Evolutionary conservation across 1,140 invertebrate species (phyloP), one percentile per base, ranked within the genome.

Genomic region (Oncopodura yosiiana): DNA sequence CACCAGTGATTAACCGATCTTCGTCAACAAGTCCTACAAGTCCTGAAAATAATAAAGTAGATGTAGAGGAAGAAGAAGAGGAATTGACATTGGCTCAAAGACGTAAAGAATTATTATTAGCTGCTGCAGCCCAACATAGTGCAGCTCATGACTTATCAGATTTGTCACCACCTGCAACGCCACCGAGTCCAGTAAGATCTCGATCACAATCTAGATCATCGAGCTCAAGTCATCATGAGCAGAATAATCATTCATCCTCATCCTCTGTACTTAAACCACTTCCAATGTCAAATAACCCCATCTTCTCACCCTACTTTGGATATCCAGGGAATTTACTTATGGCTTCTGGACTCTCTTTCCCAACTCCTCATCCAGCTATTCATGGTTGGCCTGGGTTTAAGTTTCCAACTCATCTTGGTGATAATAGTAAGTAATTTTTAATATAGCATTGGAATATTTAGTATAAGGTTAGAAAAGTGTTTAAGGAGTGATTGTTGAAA

Each of bases 91-190:
- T n/a, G n/a, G n/a, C n/a, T n/a, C n/a, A n/a, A n/a, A n/a, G n/a
- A n/a, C n/a, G n/a, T n/a, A n/a, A n/a, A n/a, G n/a, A n/a, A n/a
- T n/a, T n/a, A n/a, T n/a, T n/a, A n/a, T n/a, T n/a, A n/a, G n/a
- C n/a, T n/a, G n/a, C n/a, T n/a, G n/a, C n/a, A n/a, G n/a, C n/a
- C n/a, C n/a, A n/a, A 24, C 46, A 49, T 37, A 36, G 37, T 38
- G 29, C 39, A 44, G 50, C 49, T 9, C 60, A 58, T 30, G 58
- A 61, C 21, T 61, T 49, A 26, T 57, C 56, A 30, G 62, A 64
- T 48, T 34, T 64, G 43, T 64, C 62, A 19, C 62, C 62, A 36
- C 62, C 62, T 23, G 62, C 62, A 23, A 64, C 62, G 27, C 62
- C 62, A 37, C 62, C 62, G 21, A 61, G 58, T 56, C 56, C 60